Evolutionary conservation across 2,797 vertebrate species (phyloP), one percentile per base, ranked within the genome.

Genomic region (Buphagus erythrorhynchus): DNA sequence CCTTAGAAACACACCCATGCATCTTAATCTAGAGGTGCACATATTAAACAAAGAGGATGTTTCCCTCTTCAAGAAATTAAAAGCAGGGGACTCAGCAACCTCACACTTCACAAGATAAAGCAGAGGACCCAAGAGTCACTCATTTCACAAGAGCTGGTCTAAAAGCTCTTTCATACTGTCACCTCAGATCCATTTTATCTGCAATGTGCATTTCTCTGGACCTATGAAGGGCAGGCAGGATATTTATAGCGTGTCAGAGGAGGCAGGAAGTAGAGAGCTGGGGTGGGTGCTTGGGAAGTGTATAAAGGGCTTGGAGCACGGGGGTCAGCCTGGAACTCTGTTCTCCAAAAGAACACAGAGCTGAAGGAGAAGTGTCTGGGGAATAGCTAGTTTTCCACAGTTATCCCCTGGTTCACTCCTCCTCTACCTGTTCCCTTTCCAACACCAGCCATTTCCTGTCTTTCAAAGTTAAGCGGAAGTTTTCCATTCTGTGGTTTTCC

Each of bases 171-270:
- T 66, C 42, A 52, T 33, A 35, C 18, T 18, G 40, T 63, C 82
- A 52, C 33, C 59, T 91, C 85, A 78, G 16, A 59, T 40, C 29
- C 11, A 22, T 80, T 94, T 95, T 49, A 79, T 85, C 93, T 92
- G 76, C 45, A 76, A 28, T 15, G 36, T 71, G 58, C 61, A 48
- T 77, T 95, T 93, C 68, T 89, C 78, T 58, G 66, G 55, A 63
- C 42, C 67, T 77, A 7, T 16, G 90, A 88, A 95, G 95, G 67
- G 74, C 75, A 91, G 74, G 16, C 1, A 1, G 54, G 78, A 63
- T 98, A 98, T 98, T 98, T 98, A 98, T 97, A 98, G 95, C 85
- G 9, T 87, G 86, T 91, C 92, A 97, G 94, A 96, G 93, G 75
- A 96, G 94, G 92, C 97, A 98, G 97, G 98, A 98, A 98, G 86